A percentile compares a stretch with the other conserved stretches of the same genome.
Conservation (phyloP, 2,888 invertebrate genomes). For the Dusona sp. region DNA sequence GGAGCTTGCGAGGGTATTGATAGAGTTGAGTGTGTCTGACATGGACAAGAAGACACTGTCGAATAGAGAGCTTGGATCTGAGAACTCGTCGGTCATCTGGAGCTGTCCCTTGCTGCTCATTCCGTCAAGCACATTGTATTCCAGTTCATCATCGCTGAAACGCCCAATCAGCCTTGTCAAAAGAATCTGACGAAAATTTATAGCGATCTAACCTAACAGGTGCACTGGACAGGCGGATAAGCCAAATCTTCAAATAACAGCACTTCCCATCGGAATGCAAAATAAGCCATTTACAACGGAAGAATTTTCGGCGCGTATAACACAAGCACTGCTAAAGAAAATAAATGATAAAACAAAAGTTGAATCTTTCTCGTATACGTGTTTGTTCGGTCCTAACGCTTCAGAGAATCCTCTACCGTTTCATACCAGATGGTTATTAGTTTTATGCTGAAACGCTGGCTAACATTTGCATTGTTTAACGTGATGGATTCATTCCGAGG, state of each 20-base stretch:
- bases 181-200: slow-evolving; percentile 26
- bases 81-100: slow-evolving; percentile 81
- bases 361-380: not conserved
- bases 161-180: slow-evolving; percentile 67
- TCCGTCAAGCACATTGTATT: slow-evolving; percentile 76
- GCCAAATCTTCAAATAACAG: not conserved
- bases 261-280: not conserved
- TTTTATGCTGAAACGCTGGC: slow-evolving; percentile 81
- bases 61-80: slow-evolving; percentile 82
- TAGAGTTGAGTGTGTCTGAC: slow-evolving; percentile 84
- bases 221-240: not conserved
- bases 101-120: slow-evolving; percentile 76
- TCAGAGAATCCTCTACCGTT: not conserved
- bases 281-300: not conserved
- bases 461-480: slow-evolving; percentile 84
- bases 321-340: not conserved
- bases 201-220: slow-evolving; percentile 1
- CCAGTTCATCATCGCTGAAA: slow-evolving; percentile 82
- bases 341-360: not conserved
- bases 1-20: slow-evolving; percentile 84
- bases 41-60: slow-evolving; percentile 84
- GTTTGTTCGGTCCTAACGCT: slow-evolving; percentile 18
- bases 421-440: slow-evolving; percentile 80
- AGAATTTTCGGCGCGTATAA: not conserved
- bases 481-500: slow-evolving; percentile 82